phyloP scores from a whole-genome alignment of 2,888 invertebrate species.

The Creontiades dilutus region DNA sequence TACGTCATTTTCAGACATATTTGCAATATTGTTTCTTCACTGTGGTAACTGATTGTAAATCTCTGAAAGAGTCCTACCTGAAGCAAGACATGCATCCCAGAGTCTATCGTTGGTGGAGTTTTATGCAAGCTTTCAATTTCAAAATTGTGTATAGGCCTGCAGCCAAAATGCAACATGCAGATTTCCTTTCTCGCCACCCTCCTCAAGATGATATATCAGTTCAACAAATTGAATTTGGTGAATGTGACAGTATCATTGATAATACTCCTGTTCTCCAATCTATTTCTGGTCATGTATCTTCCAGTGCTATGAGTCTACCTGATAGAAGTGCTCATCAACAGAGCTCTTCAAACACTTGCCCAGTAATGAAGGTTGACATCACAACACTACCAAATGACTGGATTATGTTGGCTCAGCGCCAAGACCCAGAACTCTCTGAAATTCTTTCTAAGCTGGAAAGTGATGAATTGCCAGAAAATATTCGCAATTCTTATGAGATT shows the following conservation, averaged over 20 bases:
- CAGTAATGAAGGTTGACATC: slow-evolving; percentile 50
- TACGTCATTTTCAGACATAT: slow-evolving; percentile 47
- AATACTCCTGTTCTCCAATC: no score
- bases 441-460: slow-evolving; percentile 29
- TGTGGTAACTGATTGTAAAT: slow-evolving; percentile 57
- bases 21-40: slow-evolving; percentile 47
- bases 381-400: slow-evolving; percentile 55
- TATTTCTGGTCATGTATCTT: no score
- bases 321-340: no score
- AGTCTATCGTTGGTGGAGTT: slow-evolving; percentile 58
- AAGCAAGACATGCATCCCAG: slow-evolving; percentile 35
- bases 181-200: no score
- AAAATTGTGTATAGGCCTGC: slow-evolving; percentile 76
- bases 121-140: slow-evolving; percentile 47
- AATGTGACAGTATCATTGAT: no score
- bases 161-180: no score
- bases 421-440: slow-evolving; percentile 44
- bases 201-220: slow-evolving; percentile 6
- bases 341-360: not conserved
- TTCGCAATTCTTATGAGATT: slow-evolving; percentile 71
- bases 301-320: no score
- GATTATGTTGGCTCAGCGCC: slow-evolving; percentile 46
- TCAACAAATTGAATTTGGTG: slow-evolving; percentile 25
- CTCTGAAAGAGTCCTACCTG: slow-evolving; percentile 49
- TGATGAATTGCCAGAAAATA: slow-evolving; percentile 43